These are phyloP conservation scores for Priocnemis perturbator DNA, from an alignment of 2,888 invertebrate species.

Conservation along the genomic window DNA sequence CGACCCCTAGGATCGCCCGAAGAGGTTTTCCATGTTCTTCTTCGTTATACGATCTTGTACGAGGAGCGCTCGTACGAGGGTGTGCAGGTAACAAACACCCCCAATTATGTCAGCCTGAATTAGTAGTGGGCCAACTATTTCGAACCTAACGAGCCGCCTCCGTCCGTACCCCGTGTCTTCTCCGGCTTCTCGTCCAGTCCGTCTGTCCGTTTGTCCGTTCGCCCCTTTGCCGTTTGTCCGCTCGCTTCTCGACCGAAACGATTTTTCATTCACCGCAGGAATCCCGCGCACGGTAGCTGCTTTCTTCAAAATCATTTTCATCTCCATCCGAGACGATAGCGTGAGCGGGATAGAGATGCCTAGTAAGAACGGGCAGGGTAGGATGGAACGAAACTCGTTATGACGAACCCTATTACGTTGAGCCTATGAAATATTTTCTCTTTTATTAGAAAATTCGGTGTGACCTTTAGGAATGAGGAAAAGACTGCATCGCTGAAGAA, in stretches of 20 bases:
- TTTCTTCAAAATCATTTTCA: neutral
- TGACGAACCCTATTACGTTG: too few relatives aligned
- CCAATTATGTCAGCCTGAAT: slow-evolving; percentile 75
- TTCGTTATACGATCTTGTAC: slow-evolving; percentile 74
- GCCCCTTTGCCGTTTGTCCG: slow-evolving; percentile 20
- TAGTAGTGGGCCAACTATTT: slow-evolving; percentile 73
- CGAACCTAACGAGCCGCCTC: slow-evolving; percentile 68
- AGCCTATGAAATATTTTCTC: too few relatives aligned
- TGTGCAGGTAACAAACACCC: slow-evolving; percentile 74
- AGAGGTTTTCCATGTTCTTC: slow-evolving; percentile 75
- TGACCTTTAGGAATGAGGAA: too few relatives aligned
- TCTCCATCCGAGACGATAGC: too few relatives aligned
- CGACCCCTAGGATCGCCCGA: slow-evolving; percentile 72
- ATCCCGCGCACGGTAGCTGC: slow-evolving; percentile 50
- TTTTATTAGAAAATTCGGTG: too few relatives aligned
- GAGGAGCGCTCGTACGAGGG: slow-evolving; percentile 64
- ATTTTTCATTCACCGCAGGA: slow-evolving; percentile 55
- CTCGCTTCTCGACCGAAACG: slow-evolving; percentile 33
- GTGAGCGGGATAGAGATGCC: too few relatives aligned
- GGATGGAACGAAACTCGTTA: too few relatives aligned
- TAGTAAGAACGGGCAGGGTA: too few relatives aligned
- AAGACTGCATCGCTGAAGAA: neutral
- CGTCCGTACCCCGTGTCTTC: slow-evolving; percentile 21
- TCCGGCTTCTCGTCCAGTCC: slow-evolving; percentile 3
- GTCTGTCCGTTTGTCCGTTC: slow-evolving; percentile 15